A percentile compares a stretch with the other conserved stretches of the same genome.
These are phyloP conservation scores for Synanceia verrucosa DNA, from an alignment of 2,797 vertebrate genomes.

Conservation along the genomic window DNA sequence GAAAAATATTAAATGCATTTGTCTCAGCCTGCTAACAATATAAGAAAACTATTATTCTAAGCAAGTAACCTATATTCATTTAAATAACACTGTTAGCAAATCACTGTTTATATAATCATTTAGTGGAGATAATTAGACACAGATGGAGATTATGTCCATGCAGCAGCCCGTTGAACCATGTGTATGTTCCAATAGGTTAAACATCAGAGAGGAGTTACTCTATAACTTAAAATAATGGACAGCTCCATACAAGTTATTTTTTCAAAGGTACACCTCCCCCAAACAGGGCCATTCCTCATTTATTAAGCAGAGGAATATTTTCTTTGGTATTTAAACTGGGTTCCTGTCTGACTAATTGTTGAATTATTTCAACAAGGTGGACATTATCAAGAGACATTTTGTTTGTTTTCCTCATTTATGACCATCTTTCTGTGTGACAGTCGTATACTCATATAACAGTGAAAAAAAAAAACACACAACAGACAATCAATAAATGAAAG, in stretches of 20 bases:
- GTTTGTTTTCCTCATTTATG: background rate
- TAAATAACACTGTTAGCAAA: background rate
- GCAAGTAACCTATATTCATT: background rate
- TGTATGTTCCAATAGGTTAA: background rate
- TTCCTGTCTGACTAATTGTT: background rate
- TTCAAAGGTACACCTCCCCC: background rate
- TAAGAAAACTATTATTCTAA: conserved; percentile 11
- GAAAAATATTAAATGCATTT: conserved; percentile 20
- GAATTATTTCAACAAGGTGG: background rate
- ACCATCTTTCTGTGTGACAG: background rate
- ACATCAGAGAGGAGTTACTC: background rate
- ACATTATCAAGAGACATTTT: background rate
- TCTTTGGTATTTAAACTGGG: background rate
- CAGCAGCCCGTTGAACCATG: background rate
- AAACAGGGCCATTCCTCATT: background rate
- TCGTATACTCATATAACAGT: background rate
- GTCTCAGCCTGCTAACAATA: conserved; percentile 30
- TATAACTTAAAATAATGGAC: background rate
- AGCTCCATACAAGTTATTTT: background rate
- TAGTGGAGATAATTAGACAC: background rate
- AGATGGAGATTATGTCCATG: background rate
- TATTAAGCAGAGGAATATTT: background rate
- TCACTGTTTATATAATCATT: background rate
- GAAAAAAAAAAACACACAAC: background rate
- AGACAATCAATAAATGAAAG: background rate